Evolutionary conservation across 2,888 invertebrate genomes (phyloP).

Genomic region (Acleris laterana): DNA sequence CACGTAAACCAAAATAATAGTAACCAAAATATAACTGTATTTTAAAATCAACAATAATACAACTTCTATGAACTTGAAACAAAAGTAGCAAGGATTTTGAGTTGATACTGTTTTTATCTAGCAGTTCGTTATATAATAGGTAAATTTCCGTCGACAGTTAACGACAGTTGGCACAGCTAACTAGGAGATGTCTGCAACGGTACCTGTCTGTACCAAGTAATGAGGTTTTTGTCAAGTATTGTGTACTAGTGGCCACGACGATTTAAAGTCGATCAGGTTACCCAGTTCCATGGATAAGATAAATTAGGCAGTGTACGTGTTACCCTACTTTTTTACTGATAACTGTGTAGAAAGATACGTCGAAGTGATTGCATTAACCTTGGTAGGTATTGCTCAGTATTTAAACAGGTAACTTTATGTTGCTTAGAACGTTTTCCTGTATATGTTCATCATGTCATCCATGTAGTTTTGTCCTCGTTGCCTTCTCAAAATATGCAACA

Average conservation of each 20-base stretch:
- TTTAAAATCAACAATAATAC: too few species aligned
- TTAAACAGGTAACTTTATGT: not conserved
- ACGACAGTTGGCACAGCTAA: too few species aligned
- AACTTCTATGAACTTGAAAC: too few species aligned
- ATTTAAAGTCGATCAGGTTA: slow-evolving; percentile 16
- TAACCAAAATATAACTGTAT: too few species aligned
- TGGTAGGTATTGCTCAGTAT: not conserved
- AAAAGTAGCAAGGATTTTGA: too few species aligned
- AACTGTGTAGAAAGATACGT: slow-evolving; percentile 12
- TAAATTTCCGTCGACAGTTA: not conserved
- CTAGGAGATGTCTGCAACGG: not conserved
- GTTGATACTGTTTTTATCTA: too few species aligned
- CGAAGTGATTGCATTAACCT: slow-evolving; percentile 17
- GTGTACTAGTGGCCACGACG: not conserved
- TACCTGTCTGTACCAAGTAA: not conserved
- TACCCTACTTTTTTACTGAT: slow-evolving; percentile 29
- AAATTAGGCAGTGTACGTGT: slow-evolving; percentile 19
- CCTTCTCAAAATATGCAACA: too few species aligned
- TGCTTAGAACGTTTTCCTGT: not conserved
- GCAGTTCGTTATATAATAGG: too few species aligned
- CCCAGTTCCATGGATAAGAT: slow-evolving; percentile 28
- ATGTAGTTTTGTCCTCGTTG: too few species aligned
- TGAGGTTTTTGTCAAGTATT: slow-evolving; percentile 1
- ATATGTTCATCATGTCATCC: not conserved
- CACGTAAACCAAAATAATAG: too few species aligned